A percentile compares a stretch with the other conserved stretches of the same genome.
Evolutionary conservation across 1,140 invertebrate genomes (phyloP).

Genomic region (Rhyzopertha dominica): DNA sequence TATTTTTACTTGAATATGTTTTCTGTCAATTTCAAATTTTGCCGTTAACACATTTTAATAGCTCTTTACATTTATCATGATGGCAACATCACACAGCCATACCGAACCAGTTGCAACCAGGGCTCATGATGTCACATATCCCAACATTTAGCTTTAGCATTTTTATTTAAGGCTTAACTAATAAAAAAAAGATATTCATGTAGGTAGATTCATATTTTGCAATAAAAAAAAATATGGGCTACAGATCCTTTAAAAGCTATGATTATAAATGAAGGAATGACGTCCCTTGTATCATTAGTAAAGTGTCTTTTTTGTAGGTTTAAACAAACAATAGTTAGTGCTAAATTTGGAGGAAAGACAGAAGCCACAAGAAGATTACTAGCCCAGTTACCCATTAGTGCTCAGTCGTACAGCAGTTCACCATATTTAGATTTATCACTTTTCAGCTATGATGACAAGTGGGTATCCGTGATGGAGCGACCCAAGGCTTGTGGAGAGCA

Average conservation of each 20-base stretch:
- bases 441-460: conserved; percentile 95
- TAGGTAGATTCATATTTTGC: no score
- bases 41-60: no score
- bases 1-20: no score
- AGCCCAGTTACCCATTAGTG: conserved; percentile 89
- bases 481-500: conserved; percentile 92
- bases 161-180: no score
- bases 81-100: no score
- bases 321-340: conserved; percentile 83
- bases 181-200: no score
- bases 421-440: conserved; percentile 90
- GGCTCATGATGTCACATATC: no score
- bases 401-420: conserved; percentile 88
- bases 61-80: no score
- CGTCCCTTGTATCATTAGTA: conserved; percentile 41
- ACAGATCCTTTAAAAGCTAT: not conserved
- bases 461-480: conserved; percentile 91
- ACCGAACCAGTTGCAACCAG: no score
- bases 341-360: conserved; percentile 74
- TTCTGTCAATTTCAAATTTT: no score
- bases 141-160: no score
- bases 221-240: no score
- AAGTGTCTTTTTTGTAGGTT: conserved; percentile 52
- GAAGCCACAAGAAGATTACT: conserved; percentile 88
- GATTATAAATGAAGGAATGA: conserved; percentile 7